phyloP scores from a whole-genome alignment of 2,113 vertebrate genomes.

The Sakesphorus luctuosus region DNA sequence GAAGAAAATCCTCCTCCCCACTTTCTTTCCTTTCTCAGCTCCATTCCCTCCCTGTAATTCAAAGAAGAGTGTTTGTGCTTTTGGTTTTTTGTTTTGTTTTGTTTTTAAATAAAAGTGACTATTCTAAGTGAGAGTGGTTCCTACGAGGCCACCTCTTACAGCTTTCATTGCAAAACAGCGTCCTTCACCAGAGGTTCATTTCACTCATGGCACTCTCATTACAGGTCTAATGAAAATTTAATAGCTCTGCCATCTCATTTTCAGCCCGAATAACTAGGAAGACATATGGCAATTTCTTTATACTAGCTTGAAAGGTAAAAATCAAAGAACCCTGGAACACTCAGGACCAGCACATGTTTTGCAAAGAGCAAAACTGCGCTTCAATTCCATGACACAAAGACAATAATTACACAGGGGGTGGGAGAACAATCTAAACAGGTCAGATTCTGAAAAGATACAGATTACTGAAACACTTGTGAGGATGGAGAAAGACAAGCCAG shows the following conservation, averaged over 20 bases:
- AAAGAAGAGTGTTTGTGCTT: background rate
- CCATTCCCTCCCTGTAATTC: background rate
- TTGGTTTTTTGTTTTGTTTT: background rate
- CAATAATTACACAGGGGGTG: background rate
- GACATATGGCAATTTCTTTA: background rate
- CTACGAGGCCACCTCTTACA: background rate
- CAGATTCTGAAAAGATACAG: background rate
- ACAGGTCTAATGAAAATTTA: slow-evolving; percentile 19
- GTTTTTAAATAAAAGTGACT: background rate
- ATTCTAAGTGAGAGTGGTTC: background rate
- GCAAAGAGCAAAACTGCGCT: background rate
- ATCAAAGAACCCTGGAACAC: background rate
- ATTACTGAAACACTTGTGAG: background rate
- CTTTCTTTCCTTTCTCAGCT: background rate
- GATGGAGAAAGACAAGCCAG: background rate
- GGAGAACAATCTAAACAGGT: background rate
- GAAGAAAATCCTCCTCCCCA: slow-evolving; percentile 9
- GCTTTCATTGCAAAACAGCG: background rate
- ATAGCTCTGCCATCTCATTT: slow-evolving; percentile 13
- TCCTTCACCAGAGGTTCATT: background rate
- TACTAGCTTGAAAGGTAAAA: background rate
- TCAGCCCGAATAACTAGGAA: background rate
- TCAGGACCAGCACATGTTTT: background rate
- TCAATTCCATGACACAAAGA: background rate
- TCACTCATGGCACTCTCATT: background rate